These are phyloP conservation scores for Lydus trimaculatus DNA, from an alignment of 2,888 invertebrate genomes.

Conservation along the genomic window DNA sequence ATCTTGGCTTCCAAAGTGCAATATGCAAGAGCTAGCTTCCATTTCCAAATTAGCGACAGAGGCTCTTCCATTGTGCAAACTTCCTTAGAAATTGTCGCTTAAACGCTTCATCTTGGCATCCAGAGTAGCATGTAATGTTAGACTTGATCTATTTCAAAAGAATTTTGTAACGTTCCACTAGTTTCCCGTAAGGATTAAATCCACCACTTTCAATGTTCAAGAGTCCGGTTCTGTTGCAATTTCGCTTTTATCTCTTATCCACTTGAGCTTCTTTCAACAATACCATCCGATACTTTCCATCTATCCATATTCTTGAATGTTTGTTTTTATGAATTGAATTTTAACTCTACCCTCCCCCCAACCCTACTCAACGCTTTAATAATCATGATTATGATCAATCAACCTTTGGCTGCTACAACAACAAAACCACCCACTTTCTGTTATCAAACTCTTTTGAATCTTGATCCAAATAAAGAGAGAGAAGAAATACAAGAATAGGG, in stretches of 20 bases:
- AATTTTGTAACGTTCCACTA: too few species aligned
- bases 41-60: too few species aligned
- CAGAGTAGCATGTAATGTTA: too few species aligned
- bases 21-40: too few species aligned
- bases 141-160: too few species aligned
- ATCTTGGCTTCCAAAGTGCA: too few species aligned
- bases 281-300: neutral
- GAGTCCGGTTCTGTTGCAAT: neutral
- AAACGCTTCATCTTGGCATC: too few species aligned
- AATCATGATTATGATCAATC: neutral
- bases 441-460: neutral
- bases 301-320: constrained; percentile 1
- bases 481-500: neutral
- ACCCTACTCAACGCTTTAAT: neutral
- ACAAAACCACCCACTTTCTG: neutral
- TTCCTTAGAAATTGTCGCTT: too few species aligned
- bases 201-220: too few species aligned
- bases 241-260: neutral
- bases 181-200: too few species aligned
- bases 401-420: neutral
- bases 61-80: too few species aligned
- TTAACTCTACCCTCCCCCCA: too few species aligned
- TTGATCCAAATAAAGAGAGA: neutral
- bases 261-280: neutral
- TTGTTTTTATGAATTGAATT: constrained; percentile 1